Evolutionary conservation across 1,140 invertebrate genomes (phyloP).

Genomic region (Phortica variegata): DNA sequence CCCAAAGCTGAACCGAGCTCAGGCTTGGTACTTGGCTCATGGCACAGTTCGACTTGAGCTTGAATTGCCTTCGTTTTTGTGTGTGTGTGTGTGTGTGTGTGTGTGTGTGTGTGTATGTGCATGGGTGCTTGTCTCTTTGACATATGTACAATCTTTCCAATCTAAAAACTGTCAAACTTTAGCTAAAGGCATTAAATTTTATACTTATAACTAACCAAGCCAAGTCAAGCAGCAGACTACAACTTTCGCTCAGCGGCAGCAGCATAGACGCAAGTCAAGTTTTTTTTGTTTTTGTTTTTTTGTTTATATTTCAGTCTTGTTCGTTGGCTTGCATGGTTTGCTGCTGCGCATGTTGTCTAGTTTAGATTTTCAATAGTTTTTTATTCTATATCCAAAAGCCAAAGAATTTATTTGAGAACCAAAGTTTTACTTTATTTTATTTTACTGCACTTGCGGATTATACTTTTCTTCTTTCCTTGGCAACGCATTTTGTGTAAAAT

Average conservation of each 20-base stretch:
- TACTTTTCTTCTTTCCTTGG: constrained; percentile 2
- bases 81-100: no score
- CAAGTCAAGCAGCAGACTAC: constrained; percentile 16
- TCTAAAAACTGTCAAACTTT: constrained; percentile 16
- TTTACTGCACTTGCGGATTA: neutral
- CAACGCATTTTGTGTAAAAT: no score
- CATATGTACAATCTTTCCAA: constrained; percentile 23
- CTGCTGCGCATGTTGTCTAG: no score
- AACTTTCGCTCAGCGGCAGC: constrained; percentile 4
- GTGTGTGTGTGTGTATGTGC: no score
- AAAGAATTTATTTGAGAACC: constrained; percentile 38
- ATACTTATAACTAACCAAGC: constrained; percentile 35
- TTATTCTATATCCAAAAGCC: constrained; percentile 21
- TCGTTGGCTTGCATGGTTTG: no score
- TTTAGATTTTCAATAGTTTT: no score
- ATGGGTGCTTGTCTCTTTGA: no score
- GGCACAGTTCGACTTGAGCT: neutral
- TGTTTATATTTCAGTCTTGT: no score
- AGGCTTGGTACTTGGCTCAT: neutral
- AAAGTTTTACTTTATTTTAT: constrained; percentile 14
- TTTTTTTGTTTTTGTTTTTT: no score
- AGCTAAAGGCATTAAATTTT: constrained; percentile 35
- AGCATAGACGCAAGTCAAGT: no score
- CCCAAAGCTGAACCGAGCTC: neutral
- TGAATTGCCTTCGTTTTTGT: constrained; percentile 7